These are phyloP conservation scores for Pseudocheirus occidentalis DNA, from an alignment of 2,797 vertebrate genomes.

Conservation along the genomic window DNA sequence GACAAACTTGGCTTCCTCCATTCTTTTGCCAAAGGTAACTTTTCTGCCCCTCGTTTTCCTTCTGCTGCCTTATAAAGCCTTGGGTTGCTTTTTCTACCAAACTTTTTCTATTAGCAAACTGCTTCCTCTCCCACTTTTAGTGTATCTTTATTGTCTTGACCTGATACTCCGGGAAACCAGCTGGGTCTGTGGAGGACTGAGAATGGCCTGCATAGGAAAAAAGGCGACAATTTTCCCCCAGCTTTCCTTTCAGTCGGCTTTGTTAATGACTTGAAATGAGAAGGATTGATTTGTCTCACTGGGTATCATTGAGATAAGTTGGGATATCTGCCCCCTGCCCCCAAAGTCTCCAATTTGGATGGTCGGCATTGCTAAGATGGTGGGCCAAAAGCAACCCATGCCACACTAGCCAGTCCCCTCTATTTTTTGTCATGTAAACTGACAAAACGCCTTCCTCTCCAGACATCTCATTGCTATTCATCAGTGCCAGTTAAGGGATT, in stretches of 20 bases:
- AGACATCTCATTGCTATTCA: background rate
- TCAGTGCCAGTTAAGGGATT: background rate
- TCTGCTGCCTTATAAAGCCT: background rate
- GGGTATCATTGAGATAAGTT: background rate
- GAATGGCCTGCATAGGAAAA: background rate
- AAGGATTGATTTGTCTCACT: background rate
- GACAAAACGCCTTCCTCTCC: background rate
- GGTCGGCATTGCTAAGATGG: background rate
- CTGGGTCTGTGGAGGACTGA: background rate
- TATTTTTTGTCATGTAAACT: background rate
- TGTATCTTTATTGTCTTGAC: background rate
- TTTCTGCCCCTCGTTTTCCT: background rate
- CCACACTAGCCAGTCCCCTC: background rate
- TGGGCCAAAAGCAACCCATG: background rate
- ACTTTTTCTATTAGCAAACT: background rate
- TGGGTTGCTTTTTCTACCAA: conserved; percentile 19
- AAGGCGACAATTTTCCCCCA: background rate
- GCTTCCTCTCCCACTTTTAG: conserved; percentile 4
- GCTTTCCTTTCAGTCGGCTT: background rate
- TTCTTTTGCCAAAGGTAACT: background rate
- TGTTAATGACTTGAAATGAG: background rate
- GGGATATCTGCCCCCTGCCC: background rate
- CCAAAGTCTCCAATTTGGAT: background rate
- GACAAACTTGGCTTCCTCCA: background rate
- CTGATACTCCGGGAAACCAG: background rate